These are phyloP conservation scores for Sisor rabdophorus DNA, from an alignment of 2,113 vertebrate genomes.

Conservation along the genomic window DNA sequence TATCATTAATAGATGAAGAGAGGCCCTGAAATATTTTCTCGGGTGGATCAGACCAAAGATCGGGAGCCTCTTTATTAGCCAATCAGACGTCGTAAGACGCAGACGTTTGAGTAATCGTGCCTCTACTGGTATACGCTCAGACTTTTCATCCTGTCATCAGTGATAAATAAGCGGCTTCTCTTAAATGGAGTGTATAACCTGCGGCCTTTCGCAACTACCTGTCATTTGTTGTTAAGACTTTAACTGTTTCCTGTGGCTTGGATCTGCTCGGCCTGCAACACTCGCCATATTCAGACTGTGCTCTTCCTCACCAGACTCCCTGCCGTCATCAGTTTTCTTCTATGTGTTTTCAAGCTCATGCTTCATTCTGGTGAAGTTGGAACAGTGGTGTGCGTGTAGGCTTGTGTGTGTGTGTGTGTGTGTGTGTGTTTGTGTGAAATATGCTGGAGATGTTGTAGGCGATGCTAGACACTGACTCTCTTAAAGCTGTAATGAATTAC, in stretches of 20 bases:
- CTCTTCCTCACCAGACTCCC: conserved; percentile 33
- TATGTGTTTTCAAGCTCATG: conserved; percentile 20
- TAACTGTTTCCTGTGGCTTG: conserved; percentile 4
- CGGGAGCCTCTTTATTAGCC: not conserved
- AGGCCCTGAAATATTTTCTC: not conserved
- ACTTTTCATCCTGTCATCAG: conserved; percentile 1
- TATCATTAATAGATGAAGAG: not conserved
- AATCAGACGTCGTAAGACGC: conserved; percentile 16
- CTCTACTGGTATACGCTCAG: not conserved
- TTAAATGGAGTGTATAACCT: not conserved
- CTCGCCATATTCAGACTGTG: conserved; percentile 9
- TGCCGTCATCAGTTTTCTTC: conserved; percentile 27
- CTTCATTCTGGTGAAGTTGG: conserved; percentile 21
- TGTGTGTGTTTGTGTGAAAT: conserved; percentile 29
- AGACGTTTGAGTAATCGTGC: not conserved
- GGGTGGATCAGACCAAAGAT: not conserved
- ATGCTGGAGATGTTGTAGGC: conserved; percentile 22
- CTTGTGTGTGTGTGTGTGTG: conserved; percentile 17
- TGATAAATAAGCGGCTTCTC: not conserved
- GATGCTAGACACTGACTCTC: conserved; percentile 34
- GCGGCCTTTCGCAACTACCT: conserved; percentile 1
- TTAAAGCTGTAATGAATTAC: conserved; percentile 46
- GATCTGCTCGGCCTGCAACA: conserved; percentile 2
- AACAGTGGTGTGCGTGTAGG: not conserved
- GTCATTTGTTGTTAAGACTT: not conserved